Evolutionary conservation across 2,113 vertebrate genomes (phyloP).

Genomic region (Indri indri): DNA sequence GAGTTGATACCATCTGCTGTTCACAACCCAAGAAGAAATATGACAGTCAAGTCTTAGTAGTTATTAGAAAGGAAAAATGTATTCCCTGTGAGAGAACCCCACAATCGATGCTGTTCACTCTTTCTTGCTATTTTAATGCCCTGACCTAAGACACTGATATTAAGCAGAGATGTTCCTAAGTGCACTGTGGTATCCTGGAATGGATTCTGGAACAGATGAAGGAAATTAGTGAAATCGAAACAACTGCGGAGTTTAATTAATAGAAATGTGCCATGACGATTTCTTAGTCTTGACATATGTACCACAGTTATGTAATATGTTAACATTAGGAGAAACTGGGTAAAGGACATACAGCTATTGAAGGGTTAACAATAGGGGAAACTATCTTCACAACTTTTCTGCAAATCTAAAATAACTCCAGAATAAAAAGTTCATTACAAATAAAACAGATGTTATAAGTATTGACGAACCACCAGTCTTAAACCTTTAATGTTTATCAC

Average conservation of each 20-base stretch:
- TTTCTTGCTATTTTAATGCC: not conserved
- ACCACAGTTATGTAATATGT: fast-evolving
- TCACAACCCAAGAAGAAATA: not conserved
- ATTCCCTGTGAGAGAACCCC: not conserved
- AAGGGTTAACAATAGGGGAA: not conserved
- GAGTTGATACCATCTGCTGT: not conserved
- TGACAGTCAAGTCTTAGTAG: not conserved
- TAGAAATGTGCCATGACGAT: not conserved
- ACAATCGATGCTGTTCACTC: not conserved
- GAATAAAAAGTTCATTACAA: conserved; percentile 35
- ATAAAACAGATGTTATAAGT: not conserved
- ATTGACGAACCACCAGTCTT: not conserved
- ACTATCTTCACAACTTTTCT: not conserved
- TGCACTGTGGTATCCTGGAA: not conserved
- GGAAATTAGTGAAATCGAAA: not conserved
- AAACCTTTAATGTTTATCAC: conserved; percentile 15
- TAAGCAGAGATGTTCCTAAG: not conserved
- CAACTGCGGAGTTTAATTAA: not conserved
- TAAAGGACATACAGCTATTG: not conserved
- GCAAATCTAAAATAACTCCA: not conserved
- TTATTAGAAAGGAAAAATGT: not conserved
- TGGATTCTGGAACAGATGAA: conserved; percentile 28
- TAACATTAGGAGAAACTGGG: not conserved
- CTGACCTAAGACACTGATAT: not conserved
- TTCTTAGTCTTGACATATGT: not conserved